These are phyloP conservation scores for Candoia aspera DNA, from an alignment of 2,113 vertebrate genomes.

Conservation along the genomic window DNA sequence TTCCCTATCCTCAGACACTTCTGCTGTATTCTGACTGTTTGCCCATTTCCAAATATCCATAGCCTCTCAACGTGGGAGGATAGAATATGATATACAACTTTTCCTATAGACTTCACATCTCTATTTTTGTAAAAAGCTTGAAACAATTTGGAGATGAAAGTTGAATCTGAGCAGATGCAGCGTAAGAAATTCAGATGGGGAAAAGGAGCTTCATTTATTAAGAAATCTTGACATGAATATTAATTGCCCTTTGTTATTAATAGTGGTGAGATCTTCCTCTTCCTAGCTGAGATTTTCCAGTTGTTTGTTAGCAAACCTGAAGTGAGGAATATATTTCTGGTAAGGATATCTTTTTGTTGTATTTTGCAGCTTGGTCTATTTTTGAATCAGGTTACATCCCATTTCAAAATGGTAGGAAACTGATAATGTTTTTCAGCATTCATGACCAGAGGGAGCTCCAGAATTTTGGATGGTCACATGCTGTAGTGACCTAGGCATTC, in stretches of 20 bases:
- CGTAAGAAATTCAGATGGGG: not conserved
- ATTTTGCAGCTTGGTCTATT: conserved; percentile 45
- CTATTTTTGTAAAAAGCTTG: not conserved
- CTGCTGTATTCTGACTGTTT: not conserved
- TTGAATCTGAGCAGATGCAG: conserved; percentile 25
- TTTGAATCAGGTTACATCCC: conserved; percentile 67
- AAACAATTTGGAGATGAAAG: conserved; percentile 11
- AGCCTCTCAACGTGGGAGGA: conserved; percentile 4
- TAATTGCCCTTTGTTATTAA: conserved; percentile 12
- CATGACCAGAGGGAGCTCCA: too few relatives aligned
- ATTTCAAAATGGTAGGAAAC: too few relatives aligned
- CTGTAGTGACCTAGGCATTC: too few relatives aligned
- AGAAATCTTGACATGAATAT: conserved; percentile 49
- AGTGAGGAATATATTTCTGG: conserved; percentile 33
- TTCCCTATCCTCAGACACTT: not conserved
- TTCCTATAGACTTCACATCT: conserved; percentile 19
- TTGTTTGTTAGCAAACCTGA: conserved; percentile 52
- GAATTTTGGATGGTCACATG: too few relatives aligned
- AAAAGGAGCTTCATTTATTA: not conserved
- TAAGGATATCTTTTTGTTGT: conserved; percentile 42
- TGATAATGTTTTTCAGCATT: too few relatives aligned
- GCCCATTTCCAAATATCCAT: not conserved
- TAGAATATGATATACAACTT: not conserved
- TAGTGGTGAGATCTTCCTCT: conserved; percentile 38
- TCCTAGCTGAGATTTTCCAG: conserved; percentile 54